Evolutionary conservation across 2,888 invertebrate genomes (phyloP), one percentile per base, ranked within the genome.

Genomic region (Chrysomela aeneicollis): DNA sequence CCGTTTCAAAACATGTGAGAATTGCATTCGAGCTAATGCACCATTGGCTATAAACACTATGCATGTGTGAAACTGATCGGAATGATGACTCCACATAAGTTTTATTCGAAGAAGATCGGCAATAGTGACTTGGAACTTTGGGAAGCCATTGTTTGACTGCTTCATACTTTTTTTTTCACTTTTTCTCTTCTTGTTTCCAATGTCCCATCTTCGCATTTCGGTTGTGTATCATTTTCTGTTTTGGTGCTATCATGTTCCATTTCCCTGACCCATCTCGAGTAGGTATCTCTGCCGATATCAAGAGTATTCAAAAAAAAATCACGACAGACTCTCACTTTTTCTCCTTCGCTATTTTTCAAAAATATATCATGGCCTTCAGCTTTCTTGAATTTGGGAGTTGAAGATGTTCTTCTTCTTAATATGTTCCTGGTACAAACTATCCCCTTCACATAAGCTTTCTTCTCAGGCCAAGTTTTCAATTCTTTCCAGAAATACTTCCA

Each of bases 91-190:
- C n/a, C n/a, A n/a, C 15, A 35, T 59, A 59, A 12, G 49, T 12
- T 49, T 30, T 59, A 32, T 49, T 59, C 19, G 58, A 59, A 19
- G 49, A 49, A 15, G 32, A 35, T 26, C 59, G 22, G 19, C 59
- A 59, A 32, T 59, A 49, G 32, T 59, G 59, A 32, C 59, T 59
- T 12, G 59, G 59, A 12, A 59, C 59, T 50, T 59, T 59, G 35
- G 32, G 59, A 18, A 59, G 32, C 30, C 50, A 50, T 12, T 19
- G 19, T 50, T 50, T 50, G 19, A 19, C 50, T 50, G 50, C 22
- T 50, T 50, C 22, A 26, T 26, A 26, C 26, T 26, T 26, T 26
- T 26, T 26, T 26, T 26, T 26, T 26, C 3, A 26, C 26, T 26
- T 26, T 6, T 6, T 26, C 26, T 26, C 26, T 26, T 26, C 26